Base-by-base conservation (phyloP, 2,888 invertebrate genomes). In the Drosophila macrothrix region DNA sequence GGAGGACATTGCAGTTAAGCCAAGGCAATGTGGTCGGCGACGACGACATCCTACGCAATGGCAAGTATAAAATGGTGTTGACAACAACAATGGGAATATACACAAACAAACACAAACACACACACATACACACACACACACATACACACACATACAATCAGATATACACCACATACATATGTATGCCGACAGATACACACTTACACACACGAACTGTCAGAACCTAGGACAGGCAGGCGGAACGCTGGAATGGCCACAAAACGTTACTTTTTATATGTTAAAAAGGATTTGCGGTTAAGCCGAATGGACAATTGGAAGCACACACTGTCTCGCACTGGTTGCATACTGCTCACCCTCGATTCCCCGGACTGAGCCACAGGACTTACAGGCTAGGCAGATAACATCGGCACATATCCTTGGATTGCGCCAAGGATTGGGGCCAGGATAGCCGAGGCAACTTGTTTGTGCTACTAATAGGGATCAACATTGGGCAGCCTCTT, bases 261-360 rank as follows among this genome's bases (percentile, higher is more conserved):
- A 85, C 82, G 88, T 88, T 89, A 88, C 85, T 88, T 88, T 88
- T 88, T 88, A 88, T 88, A 89, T 89, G 88, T 84, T 88, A 81
- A 88, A 89, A 89, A 89, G 88, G 88, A 88, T 88, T 88, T 89
- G 88, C 80, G 88, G 88, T 85, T 85, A 88, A 88, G 87, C 89
- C 84, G 83, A 76, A 75, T 76, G 84, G 85, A 88, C 85, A 86
- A 83, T 85, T 83, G 67, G 59, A 78, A 69, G 67, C 62, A 56
- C 41, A 56, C 28, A 39, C 28, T 60, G 60, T 64, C 74, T 68
- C 67, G 73, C 73, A 78, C 66, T 72, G 78, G 56, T 66, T 77
- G 76, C 73, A 73, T 59, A 41, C 64, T 28, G 28, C 65, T 10
- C 28, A 6, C 25, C 28, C 59, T 16, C 28, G 4, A 28, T 3